A percentile compares a stretch with the other conserved stretches of the same genome.
Evolutionary conservation across 2,113 vertebrate genomes (phyloP).

Genomic region (Cololabis saira): DNA sequence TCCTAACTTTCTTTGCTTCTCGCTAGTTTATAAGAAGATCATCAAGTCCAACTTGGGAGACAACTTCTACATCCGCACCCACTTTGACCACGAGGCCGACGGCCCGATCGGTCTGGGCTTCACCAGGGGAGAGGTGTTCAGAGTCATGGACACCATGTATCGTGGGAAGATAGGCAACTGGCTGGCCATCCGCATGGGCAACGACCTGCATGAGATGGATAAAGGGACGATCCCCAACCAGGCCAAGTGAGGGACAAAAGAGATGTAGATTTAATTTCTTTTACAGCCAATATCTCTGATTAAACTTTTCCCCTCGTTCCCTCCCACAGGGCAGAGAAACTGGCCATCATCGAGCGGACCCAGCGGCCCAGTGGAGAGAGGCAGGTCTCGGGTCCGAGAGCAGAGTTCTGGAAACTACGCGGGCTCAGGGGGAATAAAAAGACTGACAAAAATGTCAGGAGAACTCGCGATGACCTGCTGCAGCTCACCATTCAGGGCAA

Average conservation of each 20-base stretch:
- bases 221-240: slow-evolving; percentile 93
- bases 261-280: background rate
- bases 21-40: slow-evolving; percentile 92
- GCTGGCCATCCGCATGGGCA: slow-evolving; percentile 90
- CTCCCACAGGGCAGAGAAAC: slow-evolving; percentile 86
- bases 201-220: slow-evolving; percentile 89
- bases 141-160: slow-evolving; percentile 93
- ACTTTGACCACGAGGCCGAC: slow-evolving; percentile 92
- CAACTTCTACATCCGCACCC: slow-evolving; percentile 94
- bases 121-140: slow-evolving; percentile 91
- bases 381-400: slow-evolving; percentile 81
- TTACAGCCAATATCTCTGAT: background rate
- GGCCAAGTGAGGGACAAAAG: slow-evolving; percentile 81
- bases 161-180: slow-evolving; percentile 87
- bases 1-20: background rate
- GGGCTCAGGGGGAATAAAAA: slow-evolving; percentile 94
- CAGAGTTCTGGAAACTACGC: slow-evolving; percentile 96
- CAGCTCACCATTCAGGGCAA: slow-evolving; percentile 92
- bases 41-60: slow-evolving; percentile 88
- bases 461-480: slow-evolving; percentile 90
- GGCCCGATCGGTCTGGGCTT: slow-evolving; percentile 84
- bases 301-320: too few relatives aligned
- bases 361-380: slow-evolving; percentile 76
- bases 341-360: slow-evolving; percentile 86
- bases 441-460: slow-evolving; percentile 83